Percentiles rank a stretch among this genome's conserved stretches.
Conservation (phyloP, 2,888 invertebrate genomes). For the Parasteatoda lunata region DNA sequence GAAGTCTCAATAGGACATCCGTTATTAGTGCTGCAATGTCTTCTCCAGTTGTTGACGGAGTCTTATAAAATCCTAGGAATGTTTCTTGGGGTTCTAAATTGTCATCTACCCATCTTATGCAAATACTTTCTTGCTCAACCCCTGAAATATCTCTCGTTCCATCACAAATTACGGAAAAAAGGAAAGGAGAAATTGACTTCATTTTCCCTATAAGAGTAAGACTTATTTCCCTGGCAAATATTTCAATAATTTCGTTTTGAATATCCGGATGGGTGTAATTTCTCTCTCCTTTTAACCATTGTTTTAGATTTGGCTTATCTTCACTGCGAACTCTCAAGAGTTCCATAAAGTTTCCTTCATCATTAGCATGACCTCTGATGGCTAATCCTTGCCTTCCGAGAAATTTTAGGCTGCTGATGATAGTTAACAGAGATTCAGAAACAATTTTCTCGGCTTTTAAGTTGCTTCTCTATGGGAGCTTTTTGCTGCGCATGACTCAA, state of each 20-base stretch:
- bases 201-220: not conserved
- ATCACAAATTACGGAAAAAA: not conserved
- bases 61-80: too few relatives aligned
- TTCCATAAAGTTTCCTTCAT: conserved; percentile 1
- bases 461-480: too few relatives aligned
- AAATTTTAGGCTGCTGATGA: too few relatives aligned
- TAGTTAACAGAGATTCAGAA: too few relatives aligned
- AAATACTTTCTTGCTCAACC: too few relatives aligned
- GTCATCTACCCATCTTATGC: not conserved
- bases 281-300: not conserved
- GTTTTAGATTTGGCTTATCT: not conserved
- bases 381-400: too few relatives aligned
- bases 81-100: not conserved
- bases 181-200: too few relatives aligned
- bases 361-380: too few relatives aligned
- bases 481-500: too few relatives aligned
- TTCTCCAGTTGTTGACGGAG: too few relatives aligned
- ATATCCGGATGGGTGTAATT: not conserved
- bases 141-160: too few relatives aligned
- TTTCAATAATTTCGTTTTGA: not conserved
- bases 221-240: not conserved
- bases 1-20: not conserved
- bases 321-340: not conserved
- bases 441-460: too few relatives aligned
- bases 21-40: not conserved